Percentiles rank a stretch among this genome's conserved stretches.
These are phyloP conservation scores for Tenthredo scrophulariae DNA, from an alignment of 2,888 invertebrate genomes.

Conservation along the genomic window DNA sequence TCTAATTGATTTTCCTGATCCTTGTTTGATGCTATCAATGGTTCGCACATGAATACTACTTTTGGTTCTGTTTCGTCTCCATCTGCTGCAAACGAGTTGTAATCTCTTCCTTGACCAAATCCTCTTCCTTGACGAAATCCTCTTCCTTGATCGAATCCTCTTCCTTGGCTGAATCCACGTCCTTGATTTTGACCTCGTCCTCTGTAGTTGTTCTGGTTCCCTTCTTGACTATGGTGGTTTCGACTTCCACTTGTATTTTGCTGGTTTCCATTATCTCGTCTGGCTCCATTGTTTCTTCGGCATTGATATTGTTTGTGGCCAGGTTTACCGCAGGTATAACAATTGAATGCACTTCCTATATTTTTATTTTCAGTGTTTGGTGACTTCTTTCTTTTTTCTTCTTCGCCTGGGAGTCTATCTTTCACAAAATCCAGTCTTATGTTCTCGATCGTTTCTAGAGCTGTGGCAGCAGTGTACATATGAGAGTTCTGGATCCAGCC, in stretches of 20 bases:
- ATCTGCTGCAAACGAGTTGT: background rate
- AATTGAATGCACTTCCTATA: background rate
- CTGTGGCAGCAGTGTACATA: too few species aligned
- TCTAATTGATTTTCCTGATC: background rate
- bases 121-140: too few species aligned
- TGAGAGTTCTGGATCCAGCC: too few species aligned
- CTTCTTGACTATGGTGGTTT: background rate
- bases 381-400: slow-evolving; percentile 51
- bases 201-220: background rate
- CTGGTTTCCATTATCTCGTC: background rate
- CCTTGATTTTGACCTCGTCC: background rate
- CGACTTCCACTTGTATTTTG: background rate
- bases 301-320: slow-evolving; percentile 54
- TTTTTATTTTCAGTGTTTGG: background rate
- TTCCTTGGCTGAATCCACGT: background rate
- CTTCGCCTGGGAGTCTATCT: slow-evolving; percentile 49
- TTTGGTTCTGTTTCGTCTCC: background rate
- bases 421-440: slow-evolving; percentile 55
- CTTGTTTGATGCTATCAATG: background rate
- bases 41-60: background rate
- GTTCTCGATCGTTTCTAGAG: slow-evolving; percentile 54
- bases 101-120: background rate
- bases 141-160: background rate
- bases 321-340: slow-evolving; percentile 53
- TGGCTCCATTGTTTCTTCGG: background rate